Evolutionary conservation across 37 sponge, comb jelly and placozoan genomes (phyloP), one percentile per base, ranked within the genome.

Genomic region (Halisarca cf. caerulea): DNA sequence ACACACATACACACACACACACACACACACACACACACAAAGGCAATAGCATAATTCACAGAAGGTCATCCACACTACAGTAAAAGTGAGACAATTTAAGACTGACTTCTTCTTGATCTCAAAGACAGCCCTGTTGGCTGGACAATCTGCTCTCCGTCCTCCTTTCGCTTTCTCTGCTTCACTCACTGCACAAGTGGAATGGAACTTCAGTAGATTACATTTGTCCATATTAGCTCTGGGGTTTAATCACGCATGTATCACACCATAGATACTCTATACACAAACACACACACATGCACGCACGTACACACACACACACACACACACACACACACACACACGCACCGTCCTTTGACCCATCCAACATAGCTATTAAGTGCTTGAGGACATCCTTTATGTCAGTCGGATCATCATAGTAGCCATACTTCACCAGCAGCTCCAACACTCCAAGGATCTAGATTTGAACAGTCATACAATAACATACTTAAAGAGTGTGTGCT

Each of bases 341-440:
- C 24, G 2, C 15, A 43, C 32, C 45, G 60, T 96, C 96, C 5
- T 68, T 90, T 38, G 20, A 38, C 33, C 96, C 96, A 90, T 92
- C 79, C 62, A 95, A 80, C 30, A 95, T 35, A 0, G 81, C 47
- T 0, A 88, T 34, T 0, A 96, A 72, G 43, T 88, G 88, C 23
- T 39, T 66, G 38, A 96, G 71, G 6, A 96, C 37, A 43, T 44
- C 88, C 21, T 86, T 34, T 11, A 93, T 91, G 59, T 96, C 93
- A 14, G 82, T 61, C 6, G 75, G 60, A 59, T 90, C 83, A 27
- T 87, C 91, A 86, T 94, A 94, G 81, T 94, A 91, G 17, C 91
- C 95, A 83, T 85, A 88, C 55, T 84, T 77, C 9, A 91, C 95
- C 38, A 94, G 84, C n/a, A 84, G 59, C 21, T 81, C 66, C 55